Percentiles rank a stretch among this genome's conserved stretches.
Evolutionary conservation across 1,140 invertebrate species (phyloP).

Genomic region (Drosophila baimaii): DNA sequence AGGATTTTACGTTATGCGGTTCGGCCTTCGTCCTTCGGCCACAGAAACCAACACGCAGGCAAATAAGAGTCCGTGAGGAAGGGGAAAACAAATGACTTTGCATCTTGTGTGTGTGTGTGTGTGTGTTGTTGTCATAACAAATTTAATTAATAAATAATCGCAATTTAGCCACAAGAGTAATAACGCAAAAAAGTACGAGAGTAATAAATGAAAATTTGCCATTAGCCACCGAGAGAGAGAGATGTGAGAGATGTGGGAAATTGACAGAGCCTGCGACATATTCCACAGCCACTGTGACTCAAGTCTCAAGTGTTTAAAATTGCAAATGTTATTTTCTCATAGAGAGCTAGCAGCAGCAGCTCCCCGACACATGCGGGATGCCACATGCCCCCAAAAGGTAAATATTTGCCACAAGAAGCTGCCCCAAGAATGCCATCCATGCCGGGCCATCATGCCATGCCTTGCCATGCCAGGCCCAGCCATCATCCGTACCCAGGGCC

Average conservation of each 20-base stretch:
- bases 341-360: conserved; percentile 27
- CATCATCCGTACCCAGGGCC: conserved; percentile 4
- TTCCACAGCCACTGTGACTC: conserved; percentile 24
- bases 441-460: conserved; percentile 27
- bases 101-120: conserved; percentile 23
- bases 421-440: conserved; percentile 53
- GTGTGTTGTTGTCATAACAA: conserved; percentile 62
- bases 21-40: conserved; percentile 5
- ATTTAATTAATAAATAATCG: conserved; percentile 83
- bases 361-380: conserved; percentile 33
- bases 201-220: conserved; percentile 70
- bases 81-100: conserved; percentile 47
- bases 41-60: conserved; percentile 7
- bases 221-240: conserved; percentile 43
- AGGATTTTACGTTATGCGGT: conserved; percentile 7
- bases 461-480: conserved; percentile 12
- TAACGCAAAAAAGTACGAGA: conserved; percentile 43
- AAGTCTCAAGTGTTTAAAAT: conserved; percentile 80
- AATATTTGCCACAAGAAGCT: conserved; percentile 73
- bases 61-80: too few relatives aligned
- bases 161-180: conserved; percentile 76
- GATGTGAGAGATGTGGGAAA: conserved; percentile 26
- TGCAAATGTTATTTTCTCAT: conserved; percentile 82
- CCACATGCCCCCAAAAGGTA: conserved; percentile 61
- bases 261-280: conserved; percentile 38